Percentiles rank a stretch among this genome's conserved stretches.
Conservation (phyloP, 2,113 vertebrate genomes). For the Calcarius ornatus region DNA sequence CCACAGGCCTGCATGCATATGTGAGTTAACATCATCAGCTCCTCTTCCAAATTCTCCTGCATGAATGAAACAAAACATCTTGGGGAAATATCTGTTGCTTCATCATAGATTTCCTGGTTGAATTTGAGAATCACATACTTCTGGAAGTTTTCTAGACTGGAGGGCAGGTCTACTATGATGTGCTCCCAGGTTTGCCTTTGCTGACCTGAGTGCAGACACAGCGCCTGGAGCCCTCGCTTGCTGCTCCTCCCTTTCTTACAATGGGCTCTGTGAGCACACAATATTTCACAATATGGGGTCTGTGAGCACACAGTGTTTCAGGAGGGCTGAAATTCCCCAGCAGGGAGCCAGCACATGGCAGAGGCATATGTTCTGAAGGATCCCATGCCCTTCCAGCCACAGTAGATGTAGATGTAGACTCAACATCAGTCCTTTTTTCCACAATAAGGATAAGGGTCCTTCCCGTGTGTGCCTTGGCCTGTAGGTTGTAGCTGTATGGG, state of each 20-base stretch:
- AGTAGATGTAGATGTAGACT: not conserved
- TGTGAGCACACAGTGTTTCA: not conserved
- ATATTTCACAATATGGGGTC: not conserved
- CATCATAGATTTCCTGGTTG: not conserved
- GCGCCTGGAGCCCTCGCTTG: fast-evolving
- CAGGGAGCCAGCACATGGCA: not conserved
- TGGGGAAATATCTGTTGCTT: not conserved
- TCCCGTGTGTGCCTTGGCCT: not conserved
- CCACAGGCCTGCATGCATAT: fast-evolving
- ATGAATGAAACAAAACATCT: not conserved
- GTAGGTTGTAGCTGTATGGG: not conserved
- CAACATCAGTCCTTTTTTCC: not conserved
- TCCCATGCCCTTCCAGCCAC: not conserved
- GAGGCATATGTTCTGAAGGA: not conserved
- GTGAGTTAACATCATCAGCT: not conserved
- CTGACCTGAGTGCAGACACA: not conserved
- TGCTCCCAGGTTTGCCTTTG: not conserved
- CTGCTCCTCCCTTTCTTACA: not conserved
- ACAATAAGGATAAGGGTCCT: not conserved
- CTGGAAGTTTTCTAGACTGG: not conserved
- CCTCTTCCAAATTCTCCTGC: not conserved
- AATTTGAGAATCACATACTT: not conserved
- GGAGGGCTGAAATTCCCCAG: not conserved
- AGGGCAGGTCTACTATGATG: not conserved
- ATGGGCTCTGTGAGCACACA: fast-evolving